Conservation (phyloP, 2,113 vertebrate genomes). For the Scalopus aquaticus region DNA sequence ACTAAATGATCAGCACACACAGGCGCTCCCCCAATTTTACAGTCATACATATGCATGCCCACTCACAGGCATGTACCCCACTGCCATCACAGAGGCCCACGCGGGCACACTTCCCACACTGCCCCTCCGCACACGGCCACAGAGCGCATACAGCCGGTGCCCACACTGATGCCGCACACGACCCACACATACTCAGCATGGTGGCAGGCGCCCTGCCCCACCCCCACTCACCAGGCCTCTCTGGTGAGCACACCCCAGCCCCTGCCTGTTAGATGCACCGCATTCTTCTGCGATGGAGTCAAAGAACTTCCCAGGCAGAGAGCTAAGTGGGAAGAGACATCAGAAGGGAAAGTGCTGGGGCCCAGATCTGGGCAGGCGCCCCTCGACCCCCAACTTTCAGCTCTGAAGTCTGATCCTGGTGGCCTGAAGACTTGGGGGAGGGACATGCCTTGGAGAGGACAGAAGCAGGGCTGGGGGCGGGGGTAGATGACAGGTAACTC, state of each 20-base stretch:
- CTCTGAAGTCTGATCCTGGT: neutral
- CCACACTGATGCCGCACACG: neutral
- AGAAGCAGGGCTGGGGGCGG: too few relatives aligned
- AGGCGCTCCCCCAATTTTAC: neutral
- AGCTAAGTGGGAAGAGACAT: slow-evolving; percentile 48
- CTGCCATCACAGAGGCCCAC: neutral
- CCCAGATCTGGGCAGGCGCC: slow-evolving; percentile 18
- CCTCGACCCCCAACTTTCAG: neutral
- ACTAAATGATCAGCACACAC: neutral
- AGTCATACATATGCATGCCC: neutral
- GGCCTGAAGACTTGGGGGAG: neutral
- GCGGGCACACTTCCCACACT: neutral
- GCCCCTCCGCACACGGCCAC: too few relatives aligned
- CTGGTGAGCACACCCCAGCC: neutral
- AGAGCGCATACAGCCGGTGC: neutral
- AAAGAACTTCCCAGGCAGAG: slow-evolving; percentile 71
- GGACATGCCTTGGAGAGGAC: neutral
- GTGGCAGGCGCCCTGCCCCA: neutral
- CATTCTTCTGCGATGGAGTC: slow-evolving; percentile 84
- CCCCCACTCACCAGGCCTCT: neutral
- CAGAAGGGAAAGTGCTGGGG: neutral
- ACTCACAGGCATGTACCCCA: neutral
- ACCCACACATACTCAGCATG: neutral
- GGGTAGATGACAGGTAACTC: neutral
- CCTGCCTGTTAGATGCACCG: slow-evolving; percentile 42